Percentiles rank a stretch among this genome's conserved stretches.
These are phyloP conservation scores for Chironomus tentans DNA, from an alignment of 2,888 invertebrate genomes.

Conservation along the genomic window DNA sequence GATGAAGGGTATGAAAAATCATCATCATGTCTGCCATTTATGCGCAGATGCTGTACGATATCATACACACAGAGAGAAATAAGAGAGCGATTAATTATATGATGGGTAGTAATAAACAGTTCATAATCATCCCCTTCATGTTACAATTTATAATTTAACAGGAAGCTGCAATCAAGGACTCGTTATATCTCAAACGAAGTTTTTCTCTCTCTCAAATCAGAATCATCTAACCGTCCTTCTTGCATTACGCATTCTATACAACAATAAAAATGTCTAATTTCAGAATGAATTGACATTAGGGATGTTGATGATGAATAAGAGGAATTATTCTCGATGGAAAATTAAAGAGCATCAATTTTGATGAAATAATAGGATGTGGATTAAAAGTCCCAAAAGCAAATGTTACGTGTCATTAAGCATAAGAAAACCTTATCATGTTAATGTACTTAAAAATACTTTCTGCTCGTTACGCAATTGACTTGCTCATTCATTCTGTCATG, in stretches of 20 bases:
- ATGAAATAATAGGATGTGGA: neutral
- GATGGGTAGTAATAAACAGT: slow-evolving; percentile 14
- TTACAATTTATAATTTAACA: neutral
- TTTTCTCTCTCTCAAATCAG: neutral
- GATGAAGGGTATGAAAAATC: neutral
- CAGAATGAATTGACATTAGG: too few species aligned
- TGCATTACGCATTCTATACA: too few species aligned
- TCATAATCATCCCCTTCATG: neutral
- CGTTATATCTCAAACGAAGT: neutral
- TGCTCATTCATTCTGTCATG: too few species aligned
- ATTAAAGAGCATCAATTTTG: too few species aligned
- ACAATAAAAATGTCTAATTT: too few species aligned
- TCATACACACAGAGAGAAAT: neutral
- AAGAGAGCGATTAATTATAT: slow-evolving; percentile 24
- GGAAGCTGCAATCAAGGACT: neutral
- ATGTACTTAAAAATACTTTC: too few species aligned
- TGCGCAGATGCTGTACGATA: slow-evolving; percentile 16
- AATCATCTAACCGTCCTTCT: too few species aligned
- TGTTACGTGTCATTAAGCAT: neutral
- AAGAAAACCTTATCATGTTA: neutral
- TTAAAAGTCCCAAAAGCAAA: neutral
- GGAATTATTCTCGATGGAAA: too few species aligned
- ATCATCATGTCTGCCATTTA: neutral
- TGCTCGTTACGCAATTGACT: too few species aligned
- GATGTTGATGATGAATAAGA: too few species aligned